A percentile compares a stretch with the other conserved stretches of the same genome.
Evolutionary conservation across 1,140 invertebrate genomes (phyloP).

Genomic region (Marisa cornuarietis): DNA sequence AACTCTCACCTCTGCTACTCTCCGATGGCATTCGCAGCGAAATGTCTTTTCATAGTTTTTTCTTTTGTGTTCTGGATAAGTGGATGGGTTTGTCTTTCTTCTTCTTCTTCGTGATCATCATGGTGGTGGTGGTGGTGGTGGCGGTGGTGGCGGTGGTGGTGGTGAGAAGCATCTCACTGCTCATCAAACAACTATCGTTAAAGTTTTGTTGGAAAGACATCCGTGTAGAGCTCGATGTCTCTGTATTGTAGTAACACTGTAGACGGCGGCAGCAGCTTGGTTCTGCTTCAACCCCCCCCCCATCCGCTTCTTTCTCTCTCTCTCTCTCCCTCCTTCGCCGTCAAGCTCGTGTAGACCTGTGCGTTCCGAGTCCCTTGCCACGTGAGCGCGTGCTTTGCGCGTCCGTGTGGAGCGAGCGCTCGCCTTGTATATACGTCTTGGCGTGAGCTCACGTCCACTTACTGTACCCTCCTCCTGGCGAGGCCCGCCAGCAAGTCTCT

Average conservation of each 20-base stretch:
- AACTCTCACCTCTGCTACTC: no score
- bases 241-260: no score
- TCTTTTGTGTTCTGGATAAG: no score
- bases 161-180: no score
- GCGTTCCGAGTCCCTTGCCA: not conserved
- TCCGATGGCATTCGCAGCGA: no score
- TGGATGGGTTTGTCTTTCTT: not conserved
- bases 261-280: not conserved
- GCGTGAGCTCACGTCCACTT: conserved; percentile 6
- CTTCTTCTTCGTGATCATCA: not conserved
- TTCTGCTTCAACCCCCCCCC: not conserved
- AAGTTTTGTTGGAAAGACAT: no score
- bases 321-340: not conserved
- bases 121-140: no score
- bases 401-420: not conserved
- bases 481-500: no score
- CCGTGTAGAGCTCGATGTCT: not conserved
- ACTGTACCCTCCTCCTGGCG: not conserved
- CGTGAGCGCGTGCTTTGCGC: not conserved
- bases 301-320: not conserved
- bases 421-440: conserved; percentile 1
- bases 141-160: no score
- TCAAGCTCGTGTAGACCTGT: not conserved
- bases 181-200: no score
- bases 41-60: no score